Evolutionary conservation across 2,888 invertebrate genomes (phyloP).

Genomic region (Atherix ibis): DNA sequence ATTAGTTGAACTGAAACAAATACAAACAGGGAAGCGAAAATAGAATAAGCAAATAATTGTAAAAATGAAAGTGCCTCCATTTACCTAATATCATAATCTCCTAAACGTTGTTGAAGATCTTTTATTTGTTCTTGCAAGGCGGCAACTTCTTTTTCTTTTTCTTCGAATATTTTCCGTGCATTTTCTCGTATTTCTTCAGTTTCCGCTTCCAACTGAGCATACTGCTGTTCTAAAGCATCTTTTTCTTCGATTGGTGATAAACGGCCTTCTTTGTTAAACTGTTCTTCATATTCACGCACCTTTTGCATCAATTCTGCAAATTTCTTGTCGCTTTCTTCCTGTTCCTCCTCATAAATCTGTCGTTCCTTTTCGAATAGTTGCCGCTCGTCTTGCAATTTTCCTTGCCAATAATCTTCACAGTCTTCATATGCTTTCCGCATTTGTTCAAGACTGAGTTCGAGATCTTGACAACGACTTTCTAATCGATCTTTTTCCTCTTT

Average conservation of each 20-base stretch:
- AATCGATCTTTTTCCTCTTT: slow-evolving; percentile 15
- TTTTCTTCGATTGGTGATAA: slow-evolving; percentile 68
- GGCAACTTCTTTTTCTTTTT: slow-evolving; percentile 40
- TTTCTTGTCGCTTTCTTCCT: slow-evolving; percentile 58
- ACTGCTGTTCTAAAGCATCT: slow-evolving; percentile 52
- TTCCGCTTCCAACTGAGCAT: slow-evolving; percentile 54
- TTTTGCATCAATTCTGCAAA: slow-evolving; percentile 55
- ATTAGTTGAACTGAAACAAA: slow-evolving; percentile 4
- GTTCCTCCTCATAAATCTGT: slow-evolving; percentile 50
- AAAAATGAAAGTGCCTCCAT: not conserved
- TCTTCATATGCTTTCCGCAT: slow-evolving; percentile 64
- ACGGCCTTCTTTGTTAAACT: slow-evolving; percentile 42
- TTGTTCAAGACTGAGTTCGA: slow-evolving; percentile 58
- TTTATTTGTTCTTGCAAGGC: slow-evolving; percentile 36
- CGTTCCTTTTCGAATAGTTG: slow-evolving; percentile 54
- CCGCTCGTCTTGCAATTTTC: slow-evolving; percentile 63
- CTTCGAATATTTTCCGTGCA: slow-evolving; percentile 37
- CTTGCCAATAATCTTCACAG: slow-evolving; percentile 76
- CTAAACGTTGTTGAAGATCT: slow-evolving; percentile 27
- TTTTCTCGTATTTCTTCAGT: slow-evolving; percentile 40
- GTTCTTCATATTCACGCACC: slow-evolving; percentile 67
- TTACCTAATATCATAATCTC: not conserved
- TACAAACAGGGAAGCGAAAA: too few species aligned
- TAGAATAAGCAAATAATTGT: too few species aligned
- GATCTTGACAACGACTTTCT: slow-evolving; percentile 41